Percentiles rank a stretch among this genome's conserved stretches.
Conservation (phyloP, 2,797 vertebrate genomes). For the Steatocranus sp. region DNA sequence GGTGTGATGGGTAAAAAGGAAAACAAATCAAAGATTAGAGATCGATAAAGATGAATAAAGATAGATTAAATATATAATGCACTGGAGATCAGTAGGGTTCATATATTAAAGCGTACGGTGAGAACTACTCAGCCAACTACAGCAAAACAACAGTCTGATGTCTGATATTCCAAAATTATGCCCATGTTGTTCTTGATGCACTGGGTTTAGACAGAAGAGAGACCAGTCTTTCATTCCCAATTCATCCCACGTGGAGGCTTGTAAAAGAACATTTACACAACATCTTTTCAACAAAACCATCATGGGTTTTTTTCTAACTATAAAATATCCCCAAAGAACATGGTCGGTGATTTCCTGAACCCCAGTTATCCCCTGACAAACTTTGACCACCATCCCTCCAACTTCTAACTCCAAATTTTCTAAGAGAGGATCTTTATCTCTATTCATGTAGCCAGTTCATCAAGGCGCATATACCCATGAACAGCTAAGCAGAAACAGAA, state of each 20-base stretch:
- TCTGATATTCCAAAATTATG: not conserved
- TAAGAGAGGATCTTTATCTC: not conserved
- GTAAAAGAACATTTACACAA: rapidly evolving
- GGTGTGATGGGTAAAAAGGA: not conserved
- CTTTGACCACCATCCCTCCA: not conserved
- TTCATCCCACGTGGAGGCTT: not conserved
- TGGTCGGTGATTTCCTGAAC: not conserved
- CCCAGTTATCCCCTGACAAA: not conserved
- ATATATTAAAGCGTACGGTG: rapidly evolving
- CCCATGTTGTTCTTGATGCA: not conserved
- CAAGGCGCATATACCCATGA: not conserved
- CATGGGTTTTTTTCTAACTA: not conserved
- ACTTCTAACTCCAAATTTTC: not conserved
- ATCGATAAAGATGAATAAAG: not conserved
- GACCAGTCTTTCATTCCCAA: not conserved
- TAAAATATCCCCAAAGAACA: not conserved
- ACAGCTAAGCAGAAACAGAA: not conserved
- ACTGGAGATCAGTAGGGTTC: not conserved
- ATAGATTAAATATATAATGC: not conserved
- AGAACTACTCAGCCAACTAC: not conserved
- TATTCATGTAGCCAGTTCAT: not conserved
- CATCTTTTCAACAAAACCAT: not conserved
- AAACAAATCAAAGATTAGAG: not conserved
- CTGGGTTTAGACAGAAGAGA: not conserved
- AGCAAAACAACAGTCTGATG: not conserved